Conservation (phyloP, 2,797 vertebrate genomes). For the Bucorvus abyssinicus region DNA sequence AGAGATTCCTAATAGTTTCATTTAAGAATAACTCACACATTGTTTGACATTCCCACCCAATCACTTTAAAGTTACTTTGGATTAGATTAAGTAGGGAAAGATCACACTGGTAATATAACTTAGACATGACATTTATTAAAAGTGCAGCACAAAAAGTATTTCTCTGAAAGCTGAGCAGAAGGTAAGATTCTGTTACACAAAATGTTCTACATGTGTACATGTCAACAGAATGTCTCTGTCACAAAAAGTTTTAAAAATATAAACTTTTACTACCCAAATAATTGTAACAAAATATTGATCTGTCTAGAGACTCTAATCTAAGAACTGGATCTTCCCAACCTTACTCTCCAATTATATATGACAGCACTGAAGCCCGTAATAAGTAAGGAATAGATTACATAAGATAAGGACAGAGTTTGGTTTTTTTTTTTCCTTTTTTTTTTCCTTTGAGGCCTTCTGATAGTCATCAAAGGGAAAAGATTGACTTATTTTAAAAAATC, state of each 20-base stretch:
- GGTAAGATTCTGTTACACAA: not conserved
- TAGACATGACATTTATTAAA: not conserved
- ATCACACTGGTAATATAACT: not conserved
- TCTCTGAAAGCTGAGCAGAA: not conserved
- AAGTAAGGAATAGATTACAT: not conserved
- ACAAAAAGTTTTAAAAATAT: not conserved
- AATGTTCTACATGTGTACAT: not conserved
- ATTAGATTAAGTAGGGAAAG: not conserved
- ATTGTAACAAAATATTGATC: not conserved
- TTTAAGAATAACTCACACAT: not conserved
- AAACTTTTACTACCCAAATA: not conserved
- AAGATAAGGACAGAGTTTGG: not conserved
- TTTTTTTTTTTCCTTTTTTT: not conserved
- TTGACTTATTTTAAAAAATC: not conserved
- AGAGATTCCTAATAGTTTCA: not conserved
- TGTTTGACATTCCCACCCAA: not conserved
- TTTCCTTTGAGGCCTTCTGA: not conserved
- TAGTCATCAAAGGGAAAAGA: not conserved
- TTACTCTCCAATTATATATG: not conserved
- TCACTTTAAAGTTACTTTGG: not conserved
- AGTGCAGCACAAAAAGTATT: not conserved
- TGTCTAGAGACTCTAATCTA: not conserved
- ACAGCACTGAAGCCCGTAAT: not conserved
- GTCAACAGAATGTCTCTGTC: not conserved
- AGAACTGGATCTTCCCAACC: not conserved